These are phyloP conservation scores for Beris chalybata DNA, from an alignment of 2,888 invertebrate species.

Conservation along the genomic window DNA sequence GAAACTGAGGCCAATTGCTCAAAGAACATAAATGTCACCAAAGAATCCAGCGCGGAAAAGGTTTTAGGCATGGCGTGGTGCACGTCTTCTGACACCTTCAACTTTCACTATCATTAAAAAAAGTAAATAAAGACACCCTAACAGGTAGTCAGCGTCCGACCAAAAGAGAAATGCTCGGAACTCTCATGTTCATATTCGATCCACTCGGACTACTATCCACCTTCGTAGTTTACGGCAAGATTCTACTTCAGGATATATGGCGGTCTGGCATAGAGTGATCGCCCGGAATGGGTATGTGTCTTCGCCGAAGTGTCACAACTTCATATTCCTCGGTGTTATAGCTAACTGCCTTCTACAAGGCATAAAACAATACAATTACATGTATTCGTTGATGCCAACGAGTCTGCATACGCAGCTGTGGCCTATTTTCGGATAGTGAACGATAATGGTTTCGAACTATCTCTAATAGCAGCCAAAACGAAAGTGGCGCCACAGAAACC, in stretches of 20 bases:
- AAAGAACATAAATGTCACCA: no score
- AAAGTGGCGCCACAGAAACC: conserved; percentile 28
- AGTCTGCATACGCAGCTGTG: conserved; percentile 10
- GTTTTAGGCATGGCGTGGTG: conserved; percentile 40
- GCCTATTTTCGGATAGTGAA: background rate
- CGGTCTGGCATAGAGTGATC: conserved; percentile 35
- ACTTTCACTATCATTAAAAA: conserved; percentile 35
- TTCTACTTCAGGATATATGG: conserved; percentile 44
- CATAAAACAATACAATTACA: conserved; percentile 21
- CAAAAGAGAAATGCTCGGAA: conserved; percentile 40
- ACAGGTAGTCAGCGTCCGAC: conserved; percentile 37
- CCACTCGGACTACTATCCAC: conserved; percentile 44
- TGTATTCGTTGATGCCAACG: conserved; percentile 15
- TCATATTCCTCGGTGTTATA: conserved; percentile 37
- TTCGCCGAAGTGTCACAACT: conserved; percentile 28
- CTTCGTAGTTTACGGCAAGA: conserved; percentile 40
- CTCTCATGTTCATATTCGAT: conserved; percentile 46
- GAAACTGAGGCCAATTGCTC: no score
- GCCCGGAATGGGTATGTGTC: conserved; percentile 29
- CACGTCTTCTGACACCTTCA: conserved; percentile 37
- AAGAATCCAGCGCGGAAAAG: conserved; percentile 1
- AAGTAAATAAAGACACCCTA: conserved; percentile 23
- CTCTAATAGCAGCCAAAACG: conserved; percentile 1
- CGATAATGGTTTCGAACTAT: background rate
- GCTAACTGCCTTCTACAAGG: conserved; percentile 1